These are phyloP conservation scores for Zygothrica quintamaculata DNA, from an alignment of 2,888 invertebrate species.

Conservation along the genomic window DNA sequence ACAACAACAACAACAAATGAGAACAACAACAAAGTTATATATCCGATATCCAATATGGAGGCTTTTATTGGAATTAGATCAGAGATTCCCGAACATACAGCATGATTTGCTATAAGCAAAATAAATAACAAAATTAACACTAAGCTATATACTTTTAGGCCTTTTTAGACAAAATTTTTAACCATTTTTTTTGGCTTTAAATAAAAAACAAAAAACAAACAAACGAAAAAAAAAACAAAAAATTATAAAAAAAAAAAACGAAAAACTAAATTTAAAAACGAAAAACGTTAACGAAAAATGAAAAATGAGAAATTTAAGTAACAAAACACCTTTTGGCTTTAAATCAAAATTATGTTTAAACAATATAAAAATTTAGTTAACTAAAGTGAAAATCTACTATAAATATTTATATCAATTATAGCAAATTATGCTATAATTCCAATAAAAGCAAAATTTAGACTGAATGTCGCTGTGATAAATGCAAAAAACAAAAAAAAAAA, in stretches of 20 bases:
- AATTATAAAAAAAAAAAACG: conserved; percentile 18
- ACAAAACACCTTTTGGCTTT: conserved; percentile 76
- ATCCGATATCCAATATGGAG: conserved; percentile 63
- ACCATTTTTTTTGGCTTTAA: conserved; percentile 75
- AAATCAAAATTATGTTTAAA: conserved; percentile 76
- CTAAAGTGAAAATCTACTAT: conserved; percentile 55
- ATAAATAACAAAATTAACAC: conserved; percentile 58
- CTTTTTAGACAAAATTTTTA: conserved; percentile 80
- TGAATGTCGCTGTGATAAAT: conserved; percentile 84
- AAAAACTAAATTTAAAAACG: too few relatives aligned
- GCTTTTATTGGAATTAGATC: conserved; percentile 82
- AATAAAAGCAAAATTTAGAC: conserved; percentile 84
- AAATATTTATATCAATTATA: conserved; percentile 73
- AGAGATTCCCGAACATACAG: conserved; percentile 50
- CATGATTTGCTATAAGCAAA: conserved; percentile 74
- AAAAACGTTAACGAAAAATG: conserved; percentile 29
- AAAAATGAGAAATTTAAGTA: conserved; percentile 47
- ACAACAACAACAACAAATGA: conserved; percentile 27
- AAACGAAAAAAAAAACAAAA: conserved; percentile 2
- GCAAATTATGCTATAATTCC: conserved; percentile 82
- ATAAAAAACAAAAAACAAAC: conserved; percentile 35
- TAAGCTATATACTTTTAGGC: conserved; percentile 76
- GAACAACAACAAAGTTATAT: conserved; percentile 39
- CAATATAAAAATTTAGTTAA: conserved; percentile 74
- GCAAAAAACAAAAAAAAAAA: conserved; percentile 64